Evolutionary conservation across 1,140 invertebrate species (phyloP), one percentile per base, ranked within the genome.

Genomic region (Drusus annulatus): DNA sequence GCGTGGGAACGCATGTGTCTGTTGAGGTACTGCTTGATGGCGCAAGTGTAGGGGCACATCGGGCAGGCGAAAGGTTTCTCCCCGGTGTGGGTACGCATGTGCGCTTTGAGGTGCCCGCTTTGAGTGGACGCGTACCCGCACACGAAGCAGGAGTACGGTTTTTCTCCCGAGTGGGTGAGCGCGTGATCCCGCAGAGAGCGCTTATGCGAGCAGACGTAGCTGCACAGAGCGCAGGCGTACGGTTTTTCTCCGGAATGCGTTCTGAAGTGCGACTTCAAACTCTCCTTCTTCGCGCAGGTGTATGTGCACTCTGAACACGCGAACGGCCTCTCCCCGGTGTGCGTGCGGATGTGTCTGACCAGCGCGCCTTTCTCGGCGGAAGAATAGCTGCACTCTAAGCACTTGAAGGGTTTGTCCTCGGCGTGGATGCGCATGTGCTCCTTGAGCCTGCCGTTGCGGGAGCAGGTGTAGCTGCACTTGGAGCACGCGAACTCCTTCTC

Each of bases 241-340:
- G 25, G 25, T 28, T 28, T 28, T 28, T 28, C 25, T 28, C 25
- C 25, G 5, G 25, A 28, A 28, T 28, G 25, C 25, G 25, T 28
- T 5, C 25, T 28, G 25, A 28, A 28, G 5, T 28, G 25, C 25
- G 25, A 28, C 25, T 28, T 28, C 5, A 28, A 28, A 5, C 25
- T 28, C 25, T 28, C 25, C 25, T 28, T 28, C 25, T 28, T 28
- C 25, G 25, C 25, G 25, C 25, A 28, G 25, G 25, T 28, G 5
- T 28, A 28, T 28, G 25, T 28, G 5, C 25, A 28, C 25, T 28
- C 25, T 28, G 25, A 28, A 31, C 89, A 90, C 0, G 80, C 81
- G 21, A 85, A 88, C 4, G 86, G 87, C 8, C 87, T 85, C 50
- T 87, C 87, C n/a, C 88, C 87, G 0, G 87, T 86, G 60, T 88